Conservation (phyloP, 2,113 vertebrate species). For the Pachyramphus minor region DNA sequence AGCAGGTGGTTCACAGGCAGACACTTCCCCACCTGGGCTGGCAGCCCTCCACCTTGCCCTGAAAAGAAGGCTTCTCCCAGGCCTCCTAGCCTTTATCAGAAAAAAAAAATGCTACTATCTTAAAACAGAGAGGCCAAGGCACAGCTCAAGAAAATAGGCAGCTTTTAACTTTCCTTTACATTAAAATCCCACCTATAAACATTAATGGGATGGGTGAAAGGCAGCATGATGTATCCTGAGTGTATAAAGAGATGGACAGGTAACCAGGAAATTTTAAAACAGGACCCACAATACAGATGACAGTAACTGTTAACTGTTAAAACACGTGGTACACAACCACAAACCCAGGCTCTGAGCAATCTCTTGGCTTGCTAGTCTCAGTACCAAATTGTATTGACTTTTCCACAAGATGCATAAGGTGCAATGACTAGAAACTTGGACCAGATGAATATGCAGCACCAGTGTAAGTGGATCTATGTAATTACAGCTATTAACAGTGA, state of each 20-base stretch:
- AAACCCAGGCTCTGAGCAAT: not conserved
- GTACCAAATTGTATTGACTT: not conserved
- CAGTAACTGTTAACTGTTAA: not conserved
- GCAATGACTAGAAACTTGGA: not conserved
- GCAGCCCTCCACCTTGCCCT: not conserved
- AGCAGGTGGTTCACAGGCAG: not conserved
- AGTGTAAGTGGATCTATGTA: not conserved
- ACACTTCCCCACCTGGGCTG: not conserved
- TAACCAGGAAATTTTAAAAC: not conserved
- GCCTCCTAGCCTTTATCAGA: not conserved
- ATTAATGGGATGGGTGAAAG: not conserved
- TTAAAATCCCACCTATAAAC: not conserved
- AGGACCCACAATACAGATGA: not conserved
- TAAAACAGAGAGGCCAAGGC: not conserved
- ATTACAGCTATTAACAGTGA: not conserved
- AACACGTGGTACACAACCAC: not conserved
- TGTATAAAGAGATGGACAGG: not conserved
- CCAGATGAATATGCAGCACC: not conserved
- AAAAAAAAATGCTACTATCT: not conserved
- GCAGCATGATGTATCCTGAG: not conserved
- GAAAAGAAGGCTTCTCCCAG: not conserved
- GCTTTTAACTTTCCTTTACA: not conserved
- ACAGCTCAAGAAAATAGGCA: not conserved
- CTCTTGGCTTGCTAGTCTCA: not conserved
- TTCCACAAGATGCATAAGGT: conserved; percentile 9